Base-by-base conservation (phyloP, 2,797 vertebrate genomes). In the Poeciliopsis presidionis region DNA sequence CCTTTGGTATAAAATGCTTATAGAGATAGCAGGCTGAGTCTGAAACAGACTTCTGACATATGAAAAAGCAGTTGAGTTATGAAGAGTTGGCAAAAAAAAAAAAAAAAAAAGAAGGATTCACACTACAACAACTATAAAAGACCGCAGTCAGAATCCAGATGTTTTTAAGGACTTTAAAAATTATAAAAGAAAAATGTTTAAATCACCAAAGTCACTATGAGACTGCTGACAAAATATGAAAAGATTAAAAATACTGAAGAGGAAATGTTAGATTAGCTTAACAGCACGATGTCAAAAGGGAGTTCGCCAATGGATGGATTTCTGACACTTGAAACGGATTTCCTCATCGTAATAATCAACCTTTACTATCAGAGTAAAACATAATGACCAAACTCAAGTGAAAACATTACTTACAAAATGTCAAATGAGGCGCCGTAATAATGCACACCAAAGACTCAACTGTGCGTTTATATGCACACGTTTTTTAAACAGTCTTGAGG, bases 1-100 rank as follows among this genome's bases (percentile, higher is more conserved):
- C 89, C 89, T 89, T 86, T 90, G 84, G 79, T 87, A 86, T 80
- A 57, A 81, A 84, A 84, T 77, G 77, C 83, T 88, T 87, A 91
- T 86, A 81, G 86, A 86, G 73, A 84, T 75, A 43, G 75, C 20
- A 82, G 9, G 81, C 71, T 77, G 76, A 63, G 75, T 88, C 85
- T 84, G 63, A 69, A 79, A 49, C 9, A 72, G 65, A 28, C 59
- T 83, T 84, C 71, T 78, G 33, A 78, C 81, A 71, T 72, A 84
- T 84, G 39, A 83, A 75, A 85, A 82, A 30, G 30, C 5, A 70
- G 79, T 69, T 78, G 36, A 63, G 46, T 14, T 81, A 61, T 71
- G 51, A 75, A 46, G 33, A 79, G 45, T 74, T 61, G 41, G 33
- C 0, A 33, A 73, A 53, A 22, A 25, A 22, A 51, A 39, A 39